phyloP scores from a whole-genome alignment of 2,888 invertebrate species.

The Seira musarum region DNA sequence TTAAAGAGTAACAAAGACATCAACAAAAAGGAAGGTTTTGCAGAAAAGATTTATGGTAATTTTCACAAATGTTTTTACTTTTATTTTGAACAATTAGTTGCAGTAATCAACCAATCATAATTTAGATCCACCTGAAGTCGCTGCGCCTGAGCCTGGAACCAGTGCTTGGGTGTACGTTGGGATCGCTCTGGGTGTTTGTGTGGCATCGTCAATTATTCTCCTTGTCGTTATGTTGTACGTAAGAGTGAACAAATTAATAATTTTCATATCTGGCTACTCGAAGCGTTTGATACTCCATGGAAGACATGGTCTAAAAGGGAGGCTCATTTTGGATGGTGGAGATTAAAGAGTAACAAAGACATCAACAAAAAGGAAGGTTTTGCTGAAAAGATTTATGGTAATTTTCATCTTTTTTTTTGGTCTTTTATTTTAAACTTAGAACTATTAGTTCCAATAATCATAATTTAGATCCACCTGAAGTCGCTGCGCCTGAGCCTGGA shows the following conservation, averaged over 20 bases:
- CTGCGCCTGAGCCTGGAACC: neutral
- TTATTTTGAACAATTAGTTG: neutral
- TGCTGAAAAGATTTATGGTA: slow-evolving; percentile 55
- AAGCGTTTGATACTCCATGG: neutral
- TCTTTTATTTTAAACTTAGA: too few species aligned
- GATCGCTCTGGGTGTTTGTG: slow-evolving; percentile 14
- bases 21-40: slow-evolving; percentile 18
- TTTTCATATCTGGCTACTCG: too few species aligned
- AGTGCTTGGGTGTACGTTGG: slow-evolving; percentile 28
- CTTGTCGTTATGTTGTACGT: slow-evolving; percentile 3
- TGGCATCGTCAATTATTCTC: neutral
- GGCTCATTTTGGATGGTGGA: slow-evolving; percentile 38
- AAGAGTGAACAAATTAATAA: slow-evolving; percentile 28
- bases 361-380: slow-evolving; percentile 18
- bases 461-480: slow-evolving; percentile 19
- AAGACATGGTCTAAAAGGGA: slow-evolving; percentile 2
- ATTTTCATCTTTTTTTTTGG: too few species aligned
- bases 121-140: slow-evolving; percentile 25
- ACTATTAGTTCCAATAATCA: too few species aligned
- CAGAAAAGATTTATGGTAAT: slow-evolving; percentile 57
- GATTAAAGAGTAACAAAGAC: slow-evolving; percentile 30
- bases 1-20: slow-evolving; percentile 27
- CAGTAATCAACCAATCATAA: too few species aligned
- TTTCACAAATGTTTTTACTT: too few species aligned
- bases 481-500: neutral